Base-by-base conservation (phyloP, 2,797 vertebrate genomes). In the Coracias cyanogaster region DNA sequence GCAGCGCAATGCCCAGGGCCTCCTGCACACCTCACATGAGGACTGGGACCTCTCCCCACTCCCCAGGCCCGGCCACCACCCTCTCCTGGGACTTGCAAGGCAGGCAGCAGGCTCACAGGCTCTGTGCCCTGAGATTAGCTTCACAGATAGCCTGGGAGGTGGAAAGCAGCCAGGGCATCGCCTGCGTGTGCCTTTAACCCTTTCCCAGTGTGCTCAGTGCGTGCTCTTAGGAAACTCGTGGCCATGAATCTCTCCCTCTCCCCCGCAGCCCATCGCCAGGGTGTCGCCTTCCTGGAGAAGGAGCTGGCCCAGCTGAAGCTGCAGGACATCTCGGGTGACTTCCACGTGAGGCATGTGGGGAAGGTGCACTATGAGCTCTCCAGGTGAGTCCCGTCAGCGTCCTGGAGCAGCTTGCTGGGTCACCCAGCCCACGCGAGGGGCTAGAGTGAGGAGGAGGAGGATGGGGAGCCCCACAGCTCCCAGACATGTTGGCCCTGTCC, bases 131-230 rank as follows among this genome's bases (percentile, higher is more conserved):
- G 4, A 49, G 22, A 35, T 87, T 24, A 29, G 15, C 69, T 81
- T 24, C 26, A 28, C 21, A 52, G 60, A 7, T 10, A 54, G 35
- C 24, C 61, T 21, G 29, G 22, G 33, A 55, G 26, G 35, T 71
- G 48, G 57, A 65, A 60, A 73, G 60, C 54, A 72, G 58, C 72
- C 69, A 45, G 64, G 37, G 15, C 33, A 48, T 41, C 2, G 2
- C 41, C 37, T 16, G 26, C 18, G 6, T 11, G 61, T 52, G 25
- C 33, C 33, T 79, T 52, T 78, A 77, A 57, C 35, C 52, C 43
- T 78, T 66, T 19, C 0, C 0, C 28, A 33, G n/a, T 3, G 1
- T 0, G 1, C 29, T 31, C 0, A 0, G 3, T 18, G 22, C 33
- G 1, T 2, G 22, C 21, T 80, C 4, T 48, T 31, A 10, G 33